Percentiles rank a stretch among this genome's conserved stretches.
These are phyloP conservation scores for Tolypeutes matacus DNA, from an alignment of 2,797 vertebrate genomes.

Conservation along the genomic window DNA sequence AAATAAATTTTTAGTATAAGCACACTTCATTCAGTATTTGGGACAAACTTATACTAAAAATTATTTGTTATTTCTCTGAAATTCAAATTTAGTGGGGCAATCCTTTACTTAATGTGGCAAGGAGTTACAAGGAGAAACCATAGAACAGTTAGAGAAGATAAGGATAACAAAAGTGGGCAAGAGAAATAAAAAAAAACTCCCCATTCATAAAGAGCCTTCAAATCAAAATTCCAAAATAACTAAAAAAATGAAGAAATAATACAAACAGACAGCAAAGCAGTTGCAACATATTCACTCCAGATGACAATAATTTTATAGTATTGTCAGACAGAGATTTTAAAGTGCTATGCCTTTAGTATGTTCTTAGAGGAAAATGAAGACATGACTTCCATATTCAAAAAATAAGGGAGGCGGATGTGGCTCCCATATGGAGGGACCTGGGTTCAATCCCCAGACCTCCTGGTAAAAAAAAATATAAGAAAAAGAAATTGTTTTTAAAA, in stretches of 20 bases:
- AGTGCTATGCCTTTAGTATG: background rate
- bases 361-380: constrained; percentile 61
- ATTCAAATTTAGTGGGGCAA: constrained; percentile 7
- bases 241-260: constrained; percentile 27
- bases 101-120: background rate
- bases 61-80: constrained; percentile 6
- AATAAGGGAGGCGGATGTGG: background rate
- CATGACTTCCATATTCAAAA: constrained; percentile 5
- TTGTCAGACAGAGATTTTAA: background rate
- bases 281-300: background rate
- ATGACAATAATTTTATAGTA: constrained; percentile 15
- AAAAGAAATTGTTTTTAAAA: too few species aligned
- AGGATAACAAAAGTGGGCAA: background rate
- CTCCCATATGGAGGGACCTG: too few species aligned
- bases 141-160: background rate
- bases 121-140: background rate
- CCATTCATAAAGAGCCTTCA: background rate
- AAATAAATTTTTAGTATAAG: background rate
- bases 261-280: background rate
- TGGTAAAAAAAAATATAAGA: too few species aligned
- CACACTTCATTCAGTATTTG: constrained; percentile 22
- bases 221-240: background rate
- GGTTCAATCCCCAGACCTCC: too few species aligned
- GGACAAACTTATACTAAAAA: background rate
- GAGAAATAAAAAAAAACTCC: background rate